Evolutionary conservation across 2,113 vertebrate species (phyloP).

Genomic region (Nymphicus hollandicus): DNA sequence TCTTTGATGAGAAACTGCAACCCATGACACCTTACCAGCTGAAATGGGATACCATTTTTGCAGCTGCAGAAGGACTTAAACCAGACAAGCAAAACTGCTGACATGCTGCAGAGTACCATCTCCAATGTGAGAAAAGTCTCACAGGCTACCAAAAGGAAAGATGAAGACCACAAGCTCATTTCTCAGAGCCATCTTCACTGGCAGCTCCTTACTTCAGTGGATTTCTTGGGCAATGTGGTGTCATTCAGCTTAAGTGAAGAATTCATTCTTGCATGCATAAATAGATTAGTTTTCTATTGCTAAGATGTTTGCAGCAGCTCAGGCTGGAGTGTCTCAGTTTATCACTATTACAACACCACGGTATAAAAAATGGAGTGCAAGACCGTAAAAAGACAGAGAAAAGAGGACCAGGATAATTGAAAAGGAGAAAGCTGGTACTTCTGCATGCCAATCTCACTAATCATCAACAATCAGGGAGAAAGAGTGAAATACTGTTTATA

Average conservation of each 20-base stretch:
- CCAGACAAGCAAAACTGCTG: not conserved
- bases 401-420: not conserved
- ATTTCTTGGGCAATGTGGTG: not conserved
- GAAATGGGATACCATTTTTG: not conserved
- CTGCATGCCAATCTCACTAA: not conserved
- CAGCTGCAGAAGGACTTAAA: not conserved
- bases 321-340: not conserved
- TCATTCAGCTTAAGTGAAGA: not conserved
- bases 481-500: not conserved
- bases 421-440: not conserved
- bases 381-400: not conserved
- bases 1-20: not conserved
- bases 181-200: fast-evolving
- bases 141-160: not conserved
- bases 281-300: not conserved
- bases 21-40: not conserved
- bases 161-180: not conserved
- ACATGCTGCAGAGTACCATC: not conserved
- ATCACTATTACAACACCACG: not conserved
- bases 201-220: not conserved
- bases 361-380: not conserved
- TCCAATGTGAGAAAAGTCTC: fast-evolving
- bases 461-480: not conserved
- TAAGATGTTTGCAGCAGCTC: not conserved
- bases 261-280: not conserved